Conservation (phyloP, 2,888 invertebrate species). For the Graphium colonna region DNA sequence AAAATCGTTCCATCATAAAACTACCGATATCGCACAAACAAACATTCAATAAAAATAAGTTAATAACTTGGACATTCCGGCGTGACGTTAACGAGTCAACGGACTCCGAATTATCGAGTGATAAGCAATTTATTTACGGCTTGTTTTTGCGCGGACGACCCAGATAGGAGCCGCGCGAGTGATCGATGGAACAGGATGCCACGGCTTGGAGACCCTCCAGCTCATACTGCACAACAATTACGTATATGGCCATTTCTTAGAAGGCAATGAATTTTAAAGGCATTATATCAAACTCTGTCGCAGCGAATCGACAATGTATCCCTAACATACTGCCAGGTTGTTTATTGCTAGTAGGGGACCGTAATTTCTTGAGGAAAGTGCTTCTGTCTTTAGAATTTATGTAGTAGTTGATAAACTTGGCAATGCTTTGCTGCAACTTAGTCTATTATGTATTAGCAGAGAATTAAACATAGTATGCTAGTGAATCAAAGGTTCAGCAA, state of each 20-base stretch:
- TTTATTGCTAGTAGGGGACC: too few species aligned
- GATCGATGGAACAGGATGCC: conserved; percentile 47
- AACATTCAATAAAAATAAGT: conserved; percentile 23
- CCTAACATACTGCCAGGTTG: background rate
- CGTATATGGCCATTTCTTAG: conserved; percentile 13
- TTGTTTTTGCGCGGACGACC: conserved; percentile 40
- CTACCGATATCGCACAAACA: conserved; percentile 11
- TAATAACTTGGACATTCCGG: conserved; percentile 25
- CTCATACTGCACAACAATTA: conserved; percentile 28
- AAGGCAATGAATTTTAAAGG: conserved; percentile 20
- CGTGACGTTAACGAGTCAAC: conserved; percentile 42
- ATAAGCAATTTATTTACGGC: conserved; percentile 42
- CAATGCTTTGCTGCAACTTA: too few species aligned
- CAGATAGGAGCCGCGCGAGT: conserved; percentile 39
- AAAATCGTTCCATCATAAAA: too few species aligned
- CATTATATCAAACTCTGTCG: conserved; percentile 9
- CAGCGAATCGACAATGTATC: background rate
- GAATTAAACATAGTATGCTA: too few species aligned
- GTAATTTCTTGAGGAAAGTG: too few species aligned
- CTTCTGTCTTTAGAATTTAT: too few species aligned
- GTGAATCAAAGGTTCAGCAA: too few species aligned
- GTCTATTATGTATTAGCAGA: too few species aligned
- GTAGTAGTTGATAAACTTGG: too few species aligned
- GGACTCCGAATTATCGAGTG: conserved; percentile 48
- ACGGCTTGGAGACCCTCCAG: conserved; percentile 25